These are phyloP conservation scores for Apamea crenata DNA, from an alignment of 2,888 invertebrate species.

Conservation along the genomic window DNA sequence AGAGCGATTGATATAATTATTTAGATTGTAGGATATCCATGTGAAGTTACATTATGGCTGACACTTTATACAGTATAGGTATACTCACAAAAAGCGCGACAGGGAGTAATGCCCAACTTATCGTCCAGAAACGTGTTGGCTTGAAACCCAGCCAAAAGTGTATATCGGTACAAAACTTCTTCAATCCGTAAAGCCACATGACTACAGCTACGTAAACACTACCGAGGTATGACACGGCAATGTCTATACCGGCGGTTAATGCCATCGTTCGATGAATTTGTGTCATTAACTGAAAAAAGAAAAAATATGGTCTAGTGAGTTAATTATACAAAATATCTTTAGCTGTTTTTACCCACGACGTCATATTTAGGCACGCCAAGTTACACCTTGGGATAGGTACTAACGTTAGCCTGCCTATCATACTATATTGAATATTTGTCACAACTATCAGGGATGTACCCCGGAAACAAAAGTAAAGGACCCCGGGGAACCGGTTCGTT, in stretches of 20 bases:
- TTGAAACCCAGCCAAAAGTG: constrained; percentile 84
- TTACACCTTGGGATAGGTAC: not conserved
- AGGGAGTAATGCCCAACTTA: constrained; percentile 78
- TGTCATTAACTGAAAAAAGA: constrained; percentile 68
- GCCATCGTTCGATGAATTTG: constrained; percentile 50
- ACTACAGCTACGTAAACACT: constrained; percentile 77
- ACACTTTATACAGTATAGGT: not conserved
- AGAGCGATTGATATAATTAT: too few species aligned
- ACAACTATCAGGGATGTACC: not conserved
- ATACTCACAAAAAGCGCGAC: constrained; percentile 76
- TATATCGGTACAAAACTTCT: constrained; percentile 80
- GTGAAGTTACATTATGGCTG: not conserved
- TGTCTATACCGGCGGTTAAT: constrained; percentile 70
- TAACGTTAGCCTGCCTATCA: not conserved
- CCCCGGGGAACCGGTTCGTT: not conserved
- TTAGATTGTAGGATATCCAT: not conserved
- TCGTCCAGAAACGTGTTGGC: constrained; percentile 81
- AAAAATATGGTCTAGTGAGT: not conserved
- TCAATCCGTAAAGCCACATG: constrained; percentile 83
- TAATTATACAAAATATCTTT: not conserved
- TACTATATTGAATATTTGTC: not conserved
- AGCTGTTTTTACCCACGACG: not conserved
- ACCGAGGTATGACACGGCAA: constrained; percentile 76
- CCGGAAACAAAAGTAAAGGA: not conserved
- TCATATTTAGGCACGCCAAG: not conserved